Evolutionary conservation across 1,140 invertebrate species (phyloP).

Genomic region (Atta cephalotes): DNA sequence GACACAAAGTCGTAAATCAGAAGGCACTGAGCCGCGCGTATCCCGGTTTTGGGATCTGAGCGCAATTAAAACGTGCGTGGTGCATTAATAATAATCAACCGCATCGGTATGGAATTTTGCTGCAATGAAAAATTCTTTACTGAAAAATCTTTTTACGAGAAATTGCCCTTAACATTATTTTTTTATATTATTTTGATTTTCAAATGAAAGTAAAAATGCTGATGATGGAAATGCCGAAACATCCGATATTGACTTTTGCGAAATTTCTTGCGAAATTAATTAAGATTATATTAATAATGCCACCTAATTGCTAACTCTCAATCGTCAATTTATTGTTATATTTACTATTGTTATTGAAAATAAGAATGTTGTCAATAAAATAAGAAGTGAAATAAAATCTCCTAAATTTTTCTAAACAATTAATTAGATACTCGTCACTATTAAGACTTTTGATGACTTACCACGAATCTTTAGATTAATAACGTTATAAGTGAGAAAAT

Average conservation of each 20-base stretch:
- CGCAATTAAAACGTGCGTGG: slow-evolving; percentile 31
- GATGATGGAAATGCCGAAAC: too few relatives aligned
- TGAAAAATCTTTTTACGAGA: not conserved
- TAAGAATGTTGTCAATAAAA: not conserved
- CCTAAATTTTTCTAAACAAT: not conserved
- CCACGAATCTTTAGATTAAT: too few relatives aligned
- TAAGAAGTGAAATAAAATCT: not conserved
- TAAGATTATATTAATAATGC: too few relatives aligned
- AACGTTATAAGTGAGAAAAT: too few relatives aligned
- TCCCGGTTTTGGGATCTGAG: not conserved
- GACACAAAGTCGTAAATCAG: slow-evolving; percentile 37
- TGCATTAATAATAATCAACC: slow-evolving; percentile 42
- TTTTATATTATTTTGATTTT: not conserved
- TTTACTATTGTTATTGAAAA: not conserved
- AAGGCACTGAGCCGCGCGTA: not conserved
- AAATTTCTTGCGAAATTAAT: too few relatives aligned
- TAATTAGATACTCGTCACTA: not conserved
- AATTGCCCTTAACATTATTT: not conserved
- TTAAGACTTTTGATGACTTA: too few relatives aligned
- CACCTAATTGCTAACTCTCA: too few relatives aligned
- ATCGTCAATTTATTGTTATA: too few relatives aligned
- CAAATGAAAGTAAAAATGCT: not conserved
- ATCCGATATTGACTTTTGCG: too few relatives aligned
- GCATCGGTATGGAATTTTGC: slow-evolving; percentile 3
- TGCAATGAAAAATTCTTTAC: slow-evolving; percentile 9